Evolutionary conservation across 2,797 vertebrate genomes (phyloP), one percentile per base, ranked within the genome.

Genomic region (Avahi laniger): DNA sequence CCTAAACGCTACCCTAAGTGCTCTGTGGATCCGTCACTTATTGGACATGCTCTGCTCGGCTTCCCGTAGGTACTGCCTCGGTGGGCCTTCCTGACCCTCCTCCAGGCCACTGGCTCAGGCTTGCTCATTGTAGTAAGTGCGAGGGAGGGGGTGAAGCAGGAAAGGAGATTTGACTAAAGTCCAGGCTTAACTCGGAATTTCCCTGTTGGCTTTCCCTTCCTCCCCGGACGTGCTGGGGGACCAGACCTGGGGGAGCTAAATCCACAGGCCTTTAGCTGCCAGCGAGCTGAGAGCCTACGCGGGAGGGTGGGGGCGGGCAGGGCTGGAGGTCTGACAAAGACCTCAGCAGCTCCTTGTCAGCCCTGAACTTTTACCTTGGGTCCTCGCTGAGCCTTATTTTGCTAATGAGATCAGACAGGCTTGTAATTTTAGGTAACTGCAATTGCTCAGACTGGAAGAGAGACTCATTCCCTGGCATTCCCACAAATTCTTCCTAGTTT

Each of bases 381-480:
- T 30, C 79, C 91, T 30, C 15, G 13, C 86, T 84, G 94, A 92
- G 88, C 52, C 78, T 92, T 70, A 20, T 81, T 91, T 89, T 75
- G 50, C 84, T 93, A 70, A 97, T 75, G 95, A 85, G 88, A 59
- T 93, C 96, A 79, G 93, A 96, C 89, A 48, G 88, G 96, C 96
- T 94, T 94, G 96, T 76, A 54, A 86, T 86, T 87, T 83, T 86
- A 95, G 94, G 82, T 72, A 72, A 84, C 89, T 46, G 63, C 94
- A 17, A 9, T 80, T 5, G 82, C 95, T 8, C 24, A 38, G 87
- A 46, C 93, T 59, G 72, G 92, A 46, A 78, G 82, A 7, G 20
- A 70, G 89, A 73, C 84, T 82, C 85, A 9, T 33, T 50, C 86
- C 73, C 85, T 93, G 96, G 94, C 96, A 26, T 18, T 20, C 46